Conservation (phyloP, 2,888 invertebrate genomes). For the Rhorus exstirpatorius region DNA sequence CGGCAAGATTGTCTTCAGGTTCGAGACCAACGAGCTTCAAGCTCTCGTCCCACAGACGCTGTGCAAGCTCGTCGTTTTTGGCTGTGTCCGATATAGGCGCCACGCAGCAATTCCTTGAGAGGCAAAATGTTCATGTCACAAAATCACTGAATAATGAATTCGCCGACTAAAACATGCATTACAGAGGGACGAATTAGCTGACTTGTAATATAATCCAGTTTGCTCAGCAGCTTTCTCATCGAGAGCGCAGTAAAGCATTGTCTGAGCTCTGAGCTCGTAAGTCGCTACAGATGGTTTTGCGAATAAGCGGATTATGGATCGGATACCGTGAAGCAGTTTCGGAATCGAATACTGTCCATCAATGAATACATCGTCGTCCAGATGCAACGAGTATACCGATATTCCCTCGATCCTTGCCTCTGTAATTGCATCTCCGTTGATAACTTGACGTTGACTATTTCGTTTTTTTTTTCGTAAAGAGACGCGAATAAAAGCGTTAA, state of each 20-base stretch:
- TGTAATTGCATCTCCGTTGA: constrained; percentile 54
- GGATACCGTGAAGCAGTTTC: constrained; percentile 87
- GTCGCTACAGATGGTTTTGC: constrained; percentile 87
- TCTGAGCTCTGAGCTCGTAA: constrained; percentile 91
- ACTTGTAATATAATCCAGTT: constrained; percentile 89
- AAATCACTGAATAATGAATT: too few relatives aligned
- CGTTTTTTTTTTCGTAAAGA: too few relatives aligned
- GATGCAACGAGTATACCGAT: constrained; percentile 91
- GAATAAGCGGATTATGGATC: constrained; percentile 84
- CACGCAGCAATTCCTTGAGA: constrained; percentile 88
- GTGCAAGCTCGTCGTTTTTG: constrained; percentile 87
- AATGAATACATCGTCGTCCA: constrained; percentile 92
- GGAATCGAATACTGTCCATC: constrained; percentile 89
- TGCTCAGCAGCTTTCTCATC: constrained; percentile 89
- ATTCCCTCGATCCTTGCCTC: constrained; percentile 86
- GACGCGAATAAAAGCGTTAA: not conserved
- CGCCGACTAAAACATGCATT: too few relatives aligned
- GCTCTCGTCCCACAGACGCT: constrained; percentile 89
- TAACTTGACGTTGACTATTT: not conserved
- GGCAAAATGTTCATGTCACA: too few relatives aligned
- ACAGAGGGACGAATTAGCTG: constrained; percentile 59
- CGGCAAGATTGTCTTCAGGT: constrained; percentile 83
- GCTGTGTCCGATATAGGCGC: constrained; percentile 87
- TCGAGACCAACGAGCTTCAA: constrained; percentile 87
- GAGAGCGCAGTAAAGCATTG: constrained; percentile 91